Percentiles rank a stretch among this genome's conserved stretches.
Conservation (phyloP, 2,113 vertebrate species). For the Myxocyprinus asiaticus region DNA sequence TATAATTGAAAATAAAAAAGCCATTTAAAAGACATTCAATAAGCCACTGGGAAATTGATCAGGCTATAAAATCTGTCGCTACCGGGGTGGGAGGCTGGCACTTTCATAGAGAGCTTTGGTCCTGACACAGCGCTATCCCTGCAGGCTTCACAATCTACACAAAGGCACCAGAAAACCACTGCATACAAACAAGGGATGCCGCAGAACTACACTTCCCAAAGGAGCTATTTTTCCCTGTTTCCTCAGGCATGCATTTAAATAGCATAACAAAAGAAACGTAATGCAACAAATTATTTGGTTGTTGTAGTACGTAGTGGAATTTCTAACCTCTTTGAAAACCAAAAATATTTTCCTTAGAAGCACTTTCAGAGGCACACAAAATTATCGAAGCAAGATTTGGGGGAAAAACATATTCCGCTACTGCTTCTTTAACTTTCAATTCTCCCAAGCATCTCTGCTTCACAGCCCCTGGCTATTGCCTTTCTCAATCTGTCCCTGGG, state of each 20-base stretch:
- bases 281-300: no score
- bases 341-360: no score
- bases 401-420: conserved; percentile 20
- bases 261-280: no score
- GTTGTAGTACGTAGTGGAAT: no score
- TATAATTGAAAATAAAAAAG: conserved; percentile 75
- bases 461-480: conserved; percentile 97
- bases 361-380: conserved; percentile 1
- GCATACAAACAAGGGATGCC: neutral
- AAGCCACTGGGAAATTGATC: conserved; percentile 75
- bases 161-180: neutral
- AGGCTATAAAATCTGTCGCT: conserved; percentile 65
- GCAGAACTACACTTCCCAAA: no score
- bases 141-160: conserved; percentile 5
- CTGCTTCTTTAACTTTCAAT: conserved; percentile 95
- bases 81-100: conserved; percentile 31
- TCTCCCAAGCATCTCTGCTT: conserved; percentile 93
- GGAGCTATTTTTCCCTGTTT: neutral
- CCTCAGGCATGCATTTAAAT: conserved; percentile 2
- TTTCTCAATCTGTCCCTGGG: conserved; percentile 99
- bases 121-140: conserved; percentile 47
- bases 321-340: no score
- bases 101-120: conserved; percentile 28
- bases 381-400: neutral
- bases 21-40: conserved; percentile 76